These are phyloP conservation scores for Muricea muricata DNA, from an alignment of 92 coral and sea anemone species.

Conservation along the genomic window DNA sequence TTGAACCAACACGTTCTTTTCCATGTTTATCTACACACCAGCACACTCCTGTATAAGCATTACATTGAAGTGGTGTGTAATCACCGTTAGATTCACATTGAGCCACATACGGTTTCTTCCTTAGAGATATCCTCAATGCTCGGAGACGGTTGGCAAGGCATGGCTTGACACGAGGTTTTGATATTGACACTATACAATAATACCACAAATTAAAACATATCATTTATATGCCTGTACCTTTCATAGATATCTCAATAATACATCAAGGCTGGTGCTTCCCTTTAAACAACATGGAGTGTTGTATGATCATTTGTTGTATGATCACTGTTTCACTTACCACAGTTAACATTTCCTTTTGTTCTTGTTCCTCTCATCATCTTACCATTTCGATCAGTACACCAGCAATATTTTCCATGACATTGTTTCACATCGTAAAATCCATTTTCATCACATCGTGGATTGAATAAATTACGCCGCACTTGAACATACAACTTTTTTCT, in stretches of 20 bases:
- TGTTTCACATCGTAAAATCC: conserved; percentile 82
- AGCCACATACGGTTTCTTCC: conserved; percentile 71
- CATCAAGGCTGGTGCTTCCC: too few species aligned
- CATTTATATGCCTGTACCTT: too few species aligned
- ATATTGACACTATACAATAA: background rate
- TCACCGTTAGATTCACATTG: conserved; percentile 87
- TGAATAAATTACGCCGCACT: conserved; percentile 36
- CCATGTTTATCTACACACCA: conserved; percentile 85
- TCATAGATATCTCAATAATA: too few species aligned
- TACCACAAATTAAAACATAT: too few species aligned
- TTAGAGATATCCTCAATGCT: conserved; percentile 14
- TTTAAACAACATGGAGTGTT: too few species aligned
- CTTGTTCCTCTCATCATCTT: conserved; percentile 72
- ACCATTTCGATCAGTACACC: conserved; percentile 78
- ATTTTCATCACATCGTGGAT: conserved; percentile 76
- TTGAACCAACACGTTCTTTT: conserved; percentile 65
- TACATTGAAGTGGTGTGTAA: conserved; percentile 90
- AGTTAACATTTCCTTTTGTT: conserved; percentile 76
- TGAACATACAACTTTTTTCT: background rate
- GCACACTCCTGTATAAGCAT: conserved; percentile 81
- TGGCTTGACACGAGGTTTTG: background rate
- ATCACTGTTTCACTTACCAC: conserved; percentile 71
- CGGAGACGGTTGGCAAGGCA: conserved; percentile 12
- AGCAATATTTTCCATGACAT: conserved; percentile 80
- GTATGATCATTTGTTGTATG: too few species aligned